phyloP scores from a whole-genome alignment of 2,113 vertebrate species.

The Plectropomus leopardus region DNA sequence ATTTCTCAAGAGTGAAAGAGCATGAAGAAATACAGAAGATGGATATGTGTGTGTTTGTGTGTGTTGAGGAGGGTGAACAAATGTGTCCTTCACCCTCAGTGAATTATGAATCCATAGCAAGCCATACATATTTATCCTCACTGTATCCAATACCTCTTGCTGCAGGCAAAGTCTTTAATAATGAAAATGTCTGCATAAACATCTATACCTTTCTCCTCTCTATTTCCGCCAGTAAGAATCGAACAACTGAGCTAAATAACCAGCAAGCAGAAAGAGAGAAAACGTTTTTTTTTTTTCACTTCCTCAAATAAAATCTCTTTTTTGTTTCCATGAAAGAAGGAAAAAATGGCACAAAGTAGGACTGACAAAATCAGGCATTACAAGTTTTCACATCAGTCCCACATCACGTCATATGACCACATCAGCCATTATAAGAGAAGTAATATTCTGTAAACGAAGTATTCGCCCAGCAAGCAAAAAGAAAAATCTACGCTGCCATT shows the following conservation, averaged over 20 bases:
- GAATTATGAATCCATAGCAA: slow-evolving; percentile 73
- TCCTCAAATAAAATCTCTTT: background rate
- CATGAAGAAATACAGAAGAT: slow-evolving; percentile 16
- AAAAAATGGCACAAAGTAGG: background rate
- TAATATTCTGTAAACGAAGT: background rate
- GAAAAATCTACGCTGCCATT: background rate
- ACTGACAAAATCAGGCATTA: background rate
- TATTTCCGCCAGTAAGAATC: slow-evolving; percentile 10
- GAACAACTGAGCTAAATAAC: slow-evolving; percentile 15
- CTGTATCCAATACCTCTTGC: slow-evolving; percentile 59
- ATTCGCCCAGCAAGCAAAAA: background rate
- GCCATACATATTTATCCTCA: slow-evolving; percentile 70
- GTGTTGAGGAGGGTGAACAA: slow-evolving; percentile 43
- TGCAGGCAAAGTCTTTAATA: slow-evolving; percentile 73
- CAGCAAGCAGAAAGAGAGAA: slow-evolving; percentile 4
- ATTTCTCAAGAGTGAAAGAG: slow-evolving; percentile 20
- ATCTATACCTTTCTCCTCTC: slow-evolving; percentile 60
- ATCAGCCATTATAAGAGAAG: background rate
- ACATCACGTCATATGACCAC: background rate
- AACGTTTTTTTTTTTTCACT: background rate
- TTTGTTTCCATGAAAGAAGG: background rate
- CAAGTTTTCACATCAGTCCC: background rate
- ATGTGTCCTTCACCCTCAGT: slow-evolving; percentile 70
- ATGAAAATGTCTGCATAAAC: slow-evolving; percentile 75
- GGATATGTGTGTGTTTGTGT: slow-evolving; percentile 2